Percentiles rank a stretch among this genome's conserved stretches.
Evolutionary conservation across 1,140 invertebrate genomes (phyloP).

Genomic region (Papilio dardanus): DNA sequence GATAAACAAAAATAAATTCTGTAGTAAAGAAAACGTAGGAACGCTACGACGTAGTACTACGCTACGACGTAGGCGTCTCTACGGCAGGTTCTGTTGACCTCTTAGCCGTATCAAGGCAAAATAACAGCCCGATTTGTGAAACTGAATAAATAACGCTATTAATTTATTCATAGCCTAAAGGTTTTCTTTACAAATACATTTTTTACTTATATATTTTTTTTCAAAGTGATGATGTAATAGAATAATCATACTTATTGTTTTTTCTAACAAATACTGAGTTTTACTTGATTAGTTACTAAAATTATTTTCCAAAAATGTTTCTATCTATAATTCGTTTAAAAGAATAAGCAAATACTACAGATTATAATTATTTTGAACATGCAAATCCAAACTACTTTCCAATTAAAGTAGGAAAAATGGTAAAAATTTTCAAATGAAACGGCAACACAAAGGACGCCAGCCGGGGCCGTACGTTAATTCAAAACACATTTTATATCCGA

Average conservation of each 20-base stretch:
- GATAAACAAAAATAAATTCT: constrained; percentile 30
- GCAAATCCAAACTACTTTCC: constrained; percentile 11
- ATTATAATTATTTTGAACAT: not conserved
- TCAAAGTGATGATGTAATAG: no score
- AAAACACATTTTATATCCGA: constrained; percentile 26
- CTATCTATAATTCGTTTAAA: not conserved
- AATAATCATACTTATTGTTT: no score
- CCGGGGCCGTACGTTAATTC: constrained; percentile 22
- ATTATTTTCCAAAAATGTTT: no score
- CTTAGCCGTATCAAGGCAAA: constrained; percentile 25
- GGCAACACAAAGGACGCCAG: constrained; percentile 29
- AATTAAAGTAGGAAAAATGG: constrained; percentile 22
- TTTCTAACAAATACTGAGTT: no score
- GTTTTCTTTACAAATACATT: not conserved
- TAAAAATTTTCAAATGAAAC: constrained; percentile 21
- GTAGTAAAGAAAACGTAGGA: constrained; percentile 36
- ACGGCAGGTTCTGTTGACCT: constrained; percentile 27
- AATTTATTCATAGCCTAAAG: not conserved
- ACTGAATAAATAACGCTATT: constrained; percentile 8
- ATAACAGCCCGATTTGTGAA: not conserved
- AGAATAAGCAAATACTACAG: not conserved
- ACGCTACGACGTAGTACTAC: constrained; percentile 63
- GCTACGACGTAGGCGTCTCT: constrained; percentile 21
- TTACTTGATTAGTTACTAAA: no score
- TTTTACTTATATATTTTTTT: not conserved